Evolutionary conservation across 2,888 invertebrate genomes (phyloP), one percentile per base, ranked within the genome.

Genomic region (Lysandra bellargus): DNA sequence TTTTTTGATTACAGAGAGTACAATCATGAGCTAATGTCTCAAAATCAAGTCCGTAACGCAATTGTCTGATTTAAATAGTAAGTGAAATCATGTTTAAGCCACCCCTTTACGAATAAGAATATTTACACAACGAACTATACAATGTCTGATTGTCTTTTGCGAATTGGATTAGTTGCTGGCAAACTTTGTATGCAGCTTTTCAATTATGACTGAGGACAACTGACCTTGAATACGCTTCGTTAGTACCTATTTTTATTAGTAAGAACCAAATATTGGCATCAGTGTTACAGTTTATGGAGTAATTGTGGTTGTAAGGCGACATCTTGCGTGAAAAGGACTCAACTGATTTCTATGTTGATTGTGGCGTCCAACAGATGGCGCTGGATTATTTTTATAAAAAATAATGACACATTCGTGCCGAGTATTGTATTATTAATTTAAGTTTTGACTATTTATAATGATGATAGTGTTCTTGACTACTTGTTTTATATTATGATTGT

Each of bases 281-380:
- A 53, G 14, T 53, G 2, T 53, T 53, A 14, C 53, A 23, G 23
- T 23, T 9, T 44, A 7, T 9, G 44, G 44, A 44, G 1, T 44
- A 7, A 49, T 23, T 61, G 61, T 23, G 6, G 23, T 61, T n/a
- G n/a, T 57, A 23, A 61, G 23, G 69, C 5, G 69, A 37, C 14
- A 69, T 37, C 69, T 69, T 4, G 14, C 33, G 69, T 69, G 69
- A 69, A 69, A 17, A 14, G 69, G 33, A 37, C 33, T 4, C 3
- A 53, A 49, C 69, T 40, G 14, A 78, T 73, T 78, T 33, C 17
- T 14, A 60, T 33, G 57, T 80, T 80, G 64, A 79, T 80, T 78
- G 12, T 57, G 60, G 37, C 17, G 72, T 44, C 64, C 60, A 17
- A 78, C 72, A 81, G 80, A 79, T 82, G 81, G 80, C 78, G 78